These are phyloP conservation scores for Ariopsis seemanni DNA, from an alignment of 2,113 vertebrate genomes.

Conservation along the genomic window DNA sequence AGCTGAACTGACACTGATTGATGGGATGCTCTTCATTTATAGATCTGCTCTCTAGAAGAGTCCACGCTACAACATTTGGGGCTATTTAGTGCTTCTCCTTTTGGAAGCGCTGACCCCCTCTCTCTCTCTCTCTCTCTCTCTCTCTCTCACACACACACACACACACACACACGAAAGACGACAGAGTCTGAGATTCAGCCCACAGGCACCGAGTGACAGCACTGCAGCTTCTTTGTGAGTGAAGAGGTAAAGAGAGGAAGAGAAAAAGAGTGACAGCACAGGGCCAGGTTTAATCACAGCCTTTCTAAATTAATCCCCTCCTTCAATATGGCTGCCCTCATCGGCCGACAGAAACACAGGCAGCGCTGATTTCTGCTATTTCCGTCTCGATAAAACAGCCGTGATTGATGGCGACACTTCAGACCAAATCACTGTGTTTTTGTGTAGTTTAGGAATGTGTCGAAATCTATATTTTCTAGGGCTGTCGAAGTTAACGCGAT, in stretches of 20 bases:
- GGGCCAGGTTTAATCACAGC: conserved; percentile 33
- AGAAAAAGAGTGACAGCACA: conserved; percentile 39
- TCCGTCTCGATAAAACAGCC: conserved; percentile 29
- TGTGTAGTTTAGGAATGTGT: neutral
- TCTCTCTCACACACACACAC: conserved; percentile 1
- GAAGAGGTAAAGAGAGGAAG: conserved; percentile 14
- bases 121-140: neutral
- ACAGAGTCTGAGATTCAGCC: conserved; percentile 33
- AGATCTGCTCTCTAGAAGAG: conserved; percentile 79
- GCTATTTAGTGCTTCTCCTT: conserved; percentile 55
- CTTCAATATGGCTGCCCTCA: conserved; percentile 38
- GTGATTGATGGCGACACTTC: conserved; percentile 12
- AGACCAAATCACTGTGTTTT: neutral
- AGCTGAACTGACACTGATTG: conserved; percentile 95
- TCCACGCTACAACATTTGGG: conserved; percentile 63
- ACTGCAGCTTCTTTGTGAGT: conserved; percentile 32
- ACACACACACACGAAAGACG: conserved; percentile 13
- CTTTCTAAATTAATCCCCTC: conserved; percentile 42
- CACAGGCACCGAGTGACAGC: conserved; percentile 42
- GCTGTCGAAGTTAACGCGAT: too few relatives aligned
- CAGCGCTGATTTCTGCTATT: conserved; percentile 24
- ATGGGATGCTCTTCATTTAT: conserved; percentile 91
- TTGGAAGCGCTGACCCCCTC: conserved; percentile 38
- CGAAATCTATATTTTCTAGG: neutral
- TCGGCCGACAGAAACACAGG: conserved; percentile 28